These are phyloP conservation scores for Stercorarius parasiticus DNA, from an alignment of 2,113 vertebrate species.

Conservation along the genomic window DNA sequence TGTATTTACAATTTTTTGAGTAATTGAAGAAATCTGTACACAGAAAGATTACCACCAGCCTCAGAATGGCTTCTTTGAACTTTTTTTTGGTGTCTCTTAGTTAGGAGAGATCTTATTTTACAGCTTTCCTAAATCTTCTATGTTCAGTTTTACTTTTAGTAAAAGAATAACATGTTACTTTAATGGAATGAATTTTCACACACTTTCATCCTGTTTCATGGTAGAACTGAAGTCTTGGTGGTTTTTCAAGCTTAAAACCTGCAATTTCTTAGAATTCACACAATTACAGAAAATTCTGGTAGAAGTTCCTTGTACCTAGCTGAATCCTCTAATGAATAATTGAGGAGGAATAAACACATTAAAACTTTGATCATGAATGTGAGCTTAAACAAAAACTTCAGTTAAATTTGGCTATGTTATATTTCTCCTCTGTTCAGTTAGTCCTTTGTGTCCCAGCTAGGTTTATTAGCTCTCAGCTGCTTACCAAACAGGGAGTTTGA, in stretches of 20 bases:
- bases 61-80: background rate
- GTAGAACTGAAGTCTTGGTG: background rate
- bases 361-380: background rate
- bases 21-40: background rate
- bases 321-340: background rate
- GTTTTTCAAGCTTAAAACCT: background rate
- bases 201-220: background rate
- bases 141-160: background rate
- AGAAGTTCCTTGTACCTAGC: background rate
- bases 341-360: background rate
- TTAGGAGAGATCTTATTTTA: background rate
- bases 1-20: background rate
- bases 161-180: background rate
- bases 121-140: background rate
- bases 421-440: background rate
- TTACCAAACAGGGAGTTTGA: background rate
- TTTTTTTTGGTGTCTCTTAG: background rate
- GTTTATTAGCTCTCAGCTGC: background rate
- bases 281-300: background rate
- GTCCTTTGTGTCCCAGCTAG: background rate
- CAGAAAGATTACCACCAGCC: background rate
- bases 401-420: background rate
- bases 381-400: background rate
- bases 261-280: background rate
- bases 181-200: background rate